Evolutionary conservation across 2,888 invertebrate genomes (phyloP), one percentile per base, ranked within the genome.

Genomic region (Stenchaetothrips biformis): DNA sequence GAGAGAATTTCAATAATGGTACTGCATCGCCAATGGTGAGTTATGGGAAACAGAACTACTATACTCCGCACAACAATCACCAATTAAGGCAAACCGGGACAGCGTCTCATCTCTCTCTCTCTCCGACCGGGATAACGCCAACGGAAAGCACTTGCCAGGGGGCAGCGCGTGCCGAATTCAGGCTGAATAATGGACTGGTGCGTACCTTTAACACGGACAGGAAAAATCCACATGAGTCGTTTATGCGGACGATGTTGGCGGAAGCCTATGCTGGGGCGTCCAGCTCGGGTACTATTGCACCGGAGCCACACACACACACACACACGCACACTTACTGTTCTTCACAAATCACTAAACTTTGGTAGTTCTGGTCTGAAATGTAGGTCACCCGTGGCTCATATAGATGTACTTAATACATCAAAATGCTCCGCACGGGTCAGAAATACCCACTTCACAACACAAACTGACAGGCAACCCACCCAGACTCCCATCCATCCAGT

Each of bases 401-500:
- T 11, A 18, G 0, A n/a, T 74, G 8, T 21, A 25, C 67, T 74
- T 25, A 21, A 25, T 21, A 25, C 67, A 74, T 74, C 25, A 11
- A 74, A 8, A 25, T 7, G 8, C 0, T 11, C 25, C 25, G 67
- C 21, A 74, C 21, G 67, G 16, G 25, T 11, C 67, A 21, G 21
- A 74, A 74, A 74, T 25, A 25, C 11, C 1, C 67, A 74, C 67
- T 74, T 74, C 67, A 74, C 67, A 74, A 74, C 67, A 74, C 67
- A 21, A 67, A 74, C 67, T 74, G 67, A 74, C 67, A 74, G 67
- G 25, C 67, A 74, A 25, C 67, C 67, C 67, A 74, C 67, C 67
- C 21, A 74, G 67, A 74, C 67, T 74, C 67, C 67, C 37, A 37
- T 37, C 37, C 37, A 37, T 37, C 37, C 37, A 74, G 67, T 74